A percentile compares a stretch with the other conserved stretches of the same genome.
These are phyloP conservation scores for Hesperia comma DNA, from an alignment of 2,888 invertebrate species.

Conservation along the genomic window DNA sequence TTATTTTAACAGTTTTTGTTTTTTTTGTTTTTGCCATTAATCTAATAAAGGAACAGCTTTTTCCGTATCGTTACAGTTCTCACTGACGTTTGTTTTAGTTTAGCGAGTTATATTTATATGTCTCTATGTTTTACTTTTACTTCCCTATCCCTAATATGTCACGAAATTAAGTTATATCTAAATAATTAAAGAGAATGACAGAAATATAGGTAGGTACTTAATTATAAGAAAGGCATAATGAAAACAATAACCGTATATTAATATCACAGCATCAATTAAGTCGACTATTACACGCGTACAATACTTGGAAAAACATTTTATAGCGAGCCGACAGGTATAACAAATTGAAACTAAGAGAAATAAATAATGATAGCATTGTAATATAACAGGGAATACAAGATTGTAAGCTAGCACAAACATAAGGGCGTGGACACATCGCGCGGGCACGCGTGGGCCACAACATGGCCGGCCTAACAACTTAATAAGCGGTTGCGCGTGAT, in stretches of 20 bases:
- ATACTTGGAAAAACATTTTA: slow-evolving; percentile 30
- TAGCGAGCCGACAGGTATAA: slow-evolving; percentile 31
- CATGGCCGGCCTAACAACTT: slow-evolving; percentile 80
- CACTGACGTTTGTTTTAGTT: too few species aligned
- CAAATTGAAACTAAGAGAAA: slow-evolving; percentile 37
- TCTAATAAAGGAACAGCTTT: too few species aligned
- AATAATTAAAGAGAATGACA: too few species aligned
- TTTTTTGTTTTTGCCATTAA: too few species aligned
- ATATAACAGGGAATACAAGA: slow-evolving; percentile 54
- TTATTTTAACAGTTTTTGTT: too few species aligned
- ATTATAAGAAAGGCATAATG: not conserved
- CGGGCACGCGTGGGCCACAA: slow-evolving; percentile 75
- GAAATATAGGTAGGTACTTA: too few species aligned
- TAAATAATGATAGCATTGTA: slow-evolving; percentile 45
- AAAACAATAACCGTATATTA: not conserved
- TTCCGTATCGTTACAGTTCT: too few species aligned
- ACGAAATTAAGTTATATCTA: not conserved
- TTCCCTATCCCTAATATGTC: too few species aligned
- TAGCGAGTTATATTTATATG: too few species aligned
- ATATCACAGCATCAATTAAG: slow-evolving; percentile 11
- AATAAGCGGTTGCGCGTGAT: slow-evolving; percentile 81
- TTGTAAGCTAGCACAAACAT: slow-evolving; percentile 65
- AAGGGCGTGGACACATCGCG: slow-evolving; percentile 71
- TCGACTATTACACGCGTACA: slow-evolving; percentile 21
- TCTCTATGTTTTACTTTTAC: too few species aligned